Conservation (phyloP, 2,113 vertebrate species). For the Nanorana parkeri region DNA sequence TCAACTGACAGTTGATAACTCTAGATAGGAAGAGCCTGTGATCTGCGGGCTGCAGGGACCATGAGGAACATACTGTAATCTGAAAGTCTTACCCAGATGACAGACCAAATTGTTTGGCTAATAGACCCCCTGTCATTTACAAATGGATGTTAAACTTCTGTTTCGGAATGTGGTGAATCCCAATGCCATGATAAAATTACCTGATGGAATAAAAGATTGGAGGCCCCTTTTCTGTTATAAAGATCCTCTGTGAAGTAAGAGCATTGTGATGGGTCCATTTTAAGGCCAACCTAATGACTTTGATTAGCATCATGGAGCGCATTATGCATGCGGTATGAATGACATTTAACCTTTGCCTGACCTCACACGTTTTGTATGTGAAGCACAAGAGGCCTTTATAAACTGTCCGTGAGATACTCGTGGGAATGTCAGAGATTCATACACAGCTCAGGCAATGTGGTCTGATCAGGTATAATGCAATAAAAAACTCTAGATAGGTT, state of each 20-base stretch:
- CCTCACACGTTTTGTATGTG: conserved; percentile 7
- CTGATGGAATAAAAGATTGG: not conserved
- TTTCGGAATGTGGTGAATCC: conserved; percentile 23
- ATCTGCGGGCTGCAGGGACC: not conserved
- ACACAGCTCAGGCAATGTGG: not conserved
- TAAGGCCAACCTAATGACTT: conserved; percentile 42
- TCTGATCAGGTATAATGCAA: no score
- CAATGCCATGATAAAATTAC: conserved; percentile 39
- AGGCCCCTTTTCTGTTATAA: conserved; percentile 5
- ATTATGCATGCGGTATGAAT: conserved; percentile 37
- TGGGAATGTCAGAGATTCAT: conserved; percentile 18
- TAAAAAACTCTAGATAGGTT: no score
- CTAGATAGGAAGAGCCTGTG: no score
- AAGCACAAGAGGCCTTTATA: conserved; percentile 17
- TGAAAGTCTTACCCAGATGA: conserved; percentile 5
- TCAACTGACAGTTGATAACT: no score
- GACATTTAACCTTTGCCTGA: conserved; percentile 26
- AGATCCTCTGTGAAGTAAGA: not conserved
- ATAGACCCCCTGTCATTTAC: conserved; percentile 25
- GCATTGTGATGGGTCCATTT: conserved; percentile 16
- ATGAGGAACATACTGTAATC: not conserved
- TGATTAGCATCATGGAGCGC: conserved; percentile 33
- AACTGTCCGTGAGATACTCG: conserved; percentile 12
- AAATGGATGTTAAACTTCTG: conserved; percentile 10
- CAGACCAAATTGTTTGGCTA: not conserved